A percentile compares a stretch with the other conserved stretches of the same genome.
Conservation (phyloP, 1,140 invertebrate genomes). For the Zaprionus africanus region DNA sequence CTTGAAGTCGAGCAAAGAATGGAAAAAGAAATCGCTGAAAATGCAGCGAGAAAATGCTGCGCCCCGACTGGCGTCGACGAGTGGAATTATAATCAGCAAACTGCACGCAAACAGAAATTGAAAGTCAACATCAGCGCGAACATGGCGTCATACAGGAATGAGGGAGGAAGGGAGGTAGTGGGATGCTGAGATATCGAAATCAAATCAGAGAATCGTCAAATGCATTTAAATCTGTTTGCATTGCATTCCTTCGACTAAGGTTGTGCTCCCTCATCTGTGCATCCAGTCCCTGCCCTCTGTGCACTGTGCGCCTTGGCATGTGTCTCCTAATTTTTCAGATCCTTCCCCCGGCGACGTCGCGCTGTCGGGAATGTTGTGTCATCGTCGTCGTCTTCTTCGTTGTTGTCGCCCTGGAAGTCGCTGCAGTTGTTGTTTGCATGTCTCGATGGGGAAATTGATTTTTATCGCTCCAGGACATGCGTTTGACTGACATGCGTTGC, state of each 20-base stretch:
- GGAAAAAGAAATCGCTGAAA: constrained; percentile 20
- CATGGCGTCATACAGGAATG: not conserved
- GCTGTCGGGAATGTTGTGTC: not conserved
- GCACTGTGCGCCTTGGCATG: constrained; percentile 57
- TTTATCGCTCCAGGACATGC: constrained; percentile 64
- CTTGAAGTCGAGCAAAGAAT: constrained; percentile 42
- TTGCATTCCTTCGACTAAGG: constrained; percentile 56
- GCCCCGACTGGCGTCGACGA: constrained; percentile 29
- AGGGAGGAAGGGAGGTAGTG: not conserved
- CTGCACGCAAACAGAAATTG: constrained; percentile 67
- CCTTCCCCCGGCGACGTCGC: not conserved
- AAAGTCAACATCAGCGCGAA: constrained; percentile 63
- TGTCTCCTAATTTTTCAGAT: constrained; percentile 66
- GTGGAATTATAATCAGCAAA: constrained; percentile 67
- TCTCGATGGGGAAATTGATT: constrained; percentile 69
- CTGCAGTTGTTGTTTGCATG: constrained; percentile 51
- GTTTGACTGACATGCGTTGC: constrained; percentile 48
- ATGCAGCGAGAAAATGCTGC: constrained; percentile 31
- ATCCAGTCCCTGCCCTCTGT: constrained; percentile 20
- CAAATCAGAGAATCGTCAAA: constrained; percentile 77
- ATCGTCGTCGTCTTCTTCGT: not conserved
- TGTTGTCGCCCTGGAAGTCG: constrained; percentile 9
- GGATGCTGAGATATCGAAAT: constrained; percentile 59
- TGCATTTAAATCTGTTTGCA: constrained; percentile 80
- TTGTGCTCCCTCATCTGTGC: constrained; percentile 8